Conservation (phyloP, 2,888 invertebrate genomes). For the Harpalus rufipes region DNA sequence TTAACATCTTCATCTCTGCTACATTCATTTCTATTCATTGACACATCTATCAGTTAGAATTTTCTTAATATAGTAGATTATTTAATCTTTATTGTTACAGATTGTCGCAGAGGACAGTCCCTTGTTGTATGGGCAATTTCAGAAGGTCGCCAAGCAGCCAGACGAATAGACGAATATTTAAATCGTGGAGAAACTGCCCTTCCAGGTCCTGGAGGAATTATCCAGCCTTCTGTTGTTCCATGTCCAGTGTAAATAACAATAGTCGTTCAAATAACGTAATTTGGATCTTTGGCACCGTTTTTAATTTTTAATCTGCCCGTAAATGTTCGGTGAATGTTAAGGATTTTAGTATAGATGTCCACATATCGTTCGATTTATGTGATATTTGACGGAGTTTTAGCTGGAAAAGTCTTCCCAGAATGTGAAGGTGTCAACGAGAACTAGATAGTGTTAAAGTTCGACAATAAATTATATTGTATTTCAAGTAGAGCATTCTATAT, state of each 20-base stretch:
- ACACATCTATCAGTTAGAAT: too few relatives aligned
- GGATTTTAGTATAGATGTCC: constrained; percentile 10
- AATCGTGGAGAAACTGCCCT: constrained; percentile 87
- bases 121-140: constrained; percentile 99
- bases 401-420: constrained; percentile 21
- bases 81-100: constrained; percentile 80
- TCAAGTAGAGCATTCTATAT: constrained; percentile 55
- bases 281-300: constrained; percentile 15
- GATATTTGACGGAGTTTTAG: constrained; percentile 2
- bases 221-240: constrained; percentile 76
- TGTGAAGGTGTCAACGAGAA: constrained; percentile 3
- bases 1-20: too few relatives aligned
- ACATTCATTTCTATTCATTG: too few relatives aligned
- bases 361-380: constrained; percentile 49
- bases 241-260: constrained; percentile 71
- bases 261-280: too few relatives aligned
- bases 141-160: constrained; percentile 98
- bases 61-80: too few relatives aligned
- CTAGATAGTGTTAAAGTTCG: constrained; percentile 38
- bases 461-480: constrained; percentile 59
- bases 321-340: constrained; percentile 11
- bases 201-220: constrained; percentile 95
- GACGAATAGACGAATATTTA: constrained; percentile 93
- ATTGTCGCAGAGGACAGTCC: constrained; percentile 99
- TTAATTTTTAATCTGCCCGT: constrained; percentile 23